Base-by-base conservation (phyloP, 2,888 invertebrate species). In the Myopa testacea region DNA sequence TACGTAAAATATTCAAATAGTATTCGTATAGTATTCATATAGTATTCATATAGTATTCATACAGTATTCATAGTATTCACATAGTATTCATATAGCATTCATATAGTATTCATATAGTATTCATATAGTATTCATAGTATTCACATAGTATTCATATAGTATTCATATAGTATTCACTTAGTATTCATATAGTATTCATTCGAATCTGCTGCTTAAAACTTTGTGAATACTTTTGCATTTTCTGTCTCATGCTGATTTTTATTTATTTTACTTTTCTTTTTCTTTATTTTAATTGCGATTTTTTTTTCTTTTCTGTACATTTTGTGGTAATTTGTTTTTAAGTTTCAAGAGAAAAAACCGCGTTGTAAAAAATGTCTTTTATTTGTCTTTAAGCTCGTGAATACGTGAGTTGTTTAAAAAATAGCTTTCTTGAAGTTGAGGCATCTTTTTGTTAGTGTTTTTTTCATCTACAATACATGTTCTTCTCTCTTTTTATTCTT, bases 381-480 rank as follows among this genome's bases (percentile, higher is more conserved):
- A 16, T 70, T 52, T 52, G 55, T 55, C 14, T n/a, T n/a, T 34
- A 65, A 52, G 34, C 50, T 45, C 19, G 69, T 70, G 19, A 37
- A 7, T 10, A 60, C 72, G 72, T 72, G 72, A 72, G 58, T 72
- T 60, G 72, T 60, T 38, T 72, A 40, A 8, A 60, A 72, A 72
- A 40, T 72, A 60, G 40, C 72, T 45, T 45, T 45, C 45, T 45
- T 45, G 4, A 45, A 69, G n/a, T 50, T 52, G 19, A 40, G 26
- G 6, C 16, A 26, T 68, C 58, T 71, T 71, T 26, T 71, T 7
- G 6, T 55, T 19, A 16, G 4, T 38, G 14, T 38, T 14, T 60
- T 60, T 52, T 50, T 55, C 10, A 70, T 34, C 26, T 26, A 26
- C 26, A 26, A 26, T 26, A 26, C 26, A 26, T 26, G 26, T 26